Base-by-base conservation (phyloP, 2,888 invertebrate species). In the Drosophila neonasuta region DNA sequence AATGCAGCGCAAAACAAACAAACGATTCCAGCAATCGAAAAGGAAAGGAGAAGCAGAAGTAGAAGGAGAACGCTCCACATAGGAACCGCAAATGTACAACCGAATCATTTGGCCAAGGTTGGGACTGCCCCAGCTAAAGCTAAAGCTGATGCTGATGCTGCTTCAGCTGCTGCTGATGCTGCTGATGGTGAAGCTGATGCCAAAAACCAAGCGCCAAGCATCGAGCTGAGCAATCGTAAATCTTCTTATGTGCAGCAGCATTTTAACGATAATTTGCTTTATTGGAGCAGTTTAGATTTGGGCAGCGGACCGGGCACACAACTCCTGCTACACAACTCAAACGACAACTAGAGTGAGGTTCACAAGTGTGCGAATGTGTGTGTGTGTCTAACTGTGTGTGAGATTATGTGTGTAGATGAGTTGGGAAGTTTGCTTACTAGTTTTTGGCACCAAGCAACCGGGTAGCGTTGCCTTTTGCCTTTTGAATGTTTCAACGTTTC, bases 201-300 rank as follows among this genome's bases (percentile, higher is more conserved):
- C 74, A 61, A 66, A 74, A 63, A 69, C 59, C 67, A 61, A 71
- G 62, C 55, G 62, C 65, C 68, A 68, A 66, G 65, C 85, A 77
- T 59, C 66, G 74, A 75, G 77, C 86, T 78, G 77, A 86, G 80
- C 80, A 86, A 82, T 87, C 84, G 87, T 87, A 87, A 87, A 84
- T 87, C 87, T 84, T 80, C 87, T 84, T 87, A 87, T 87, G 78
- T 85, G 87, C 77, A 80, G 80, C 79, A 86, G 77, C 82, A 79
- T 88, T 86, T 88, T 84, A 87, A 86, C 80, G 85, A 87, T 79
- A 77, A 82, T 88, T 88, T 86, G 87, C 86, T 86, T 88, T 86
- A 86, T 85, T 87, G 85, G 69, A 87, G 72, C 81, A 77, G 80
- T 86, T 88, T 85, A 80, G 87, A 86, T 88, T 86, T 77, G 83